Evolutionary conservation across 2,888 invertebrate genomes (phyloP).

Genomic region (Nymphalis c-album): DNA sequence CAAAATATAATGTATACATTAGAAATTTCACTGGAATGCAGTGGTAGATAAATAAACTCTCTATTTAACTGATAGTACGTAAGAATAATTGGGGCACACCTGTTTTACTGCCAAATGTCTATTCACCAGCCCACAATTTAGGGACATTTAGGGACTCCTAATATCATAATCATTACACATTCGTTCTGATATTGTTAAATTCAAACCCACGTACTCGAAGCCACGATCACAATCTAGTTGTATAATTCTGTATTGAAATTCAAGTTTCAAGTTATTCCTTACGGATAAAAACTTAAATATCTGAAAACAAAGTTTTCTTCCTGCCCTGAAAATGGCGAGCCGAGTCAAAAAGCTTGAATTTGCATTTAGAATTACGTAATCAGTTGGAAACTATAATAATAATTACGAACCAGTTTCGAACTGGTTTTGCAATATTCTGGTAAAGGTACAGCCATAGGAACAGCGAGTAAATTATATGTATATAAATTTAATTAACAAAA

Average conservation of each 20-base stretch:
- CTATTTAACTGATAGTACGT: too few species aligned
- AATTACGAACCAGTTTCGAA: conserved; percentile 54
- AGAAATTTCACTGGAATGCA: too few species aligned
- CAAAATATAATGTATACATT: too few species aligned
- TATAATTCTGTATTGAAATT: neutral
- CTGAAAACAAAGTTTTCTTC: neutral
- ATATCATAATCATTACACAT: too few species aligned
- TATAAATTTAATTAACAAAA: too few species aligned
- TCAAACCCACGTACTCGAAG: too few species aligned
- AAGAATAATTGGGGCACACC: too few species aligned
- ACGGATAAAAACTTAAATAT: neutral
- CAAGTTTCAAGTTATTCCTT: neutral
- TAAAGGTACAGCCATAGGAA: conserved; percentile 34
- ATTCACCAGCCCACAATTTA: too few species aligned
- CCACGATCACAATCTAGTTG: neutral
- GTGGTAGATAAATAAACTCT: too few species aligned
- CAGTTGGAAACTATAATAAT: conserved; percentile 54
- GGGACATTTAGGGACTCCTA: too few species aligned
- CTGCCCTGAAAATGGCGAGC: neutral
- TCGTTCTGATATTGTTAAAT: too few species aligned
- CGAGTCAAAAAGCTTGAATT: conserved; percentile 9
- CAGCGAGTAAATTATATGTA: conserved; percentile 35
- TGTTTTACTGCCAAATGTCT: too few species aligned
- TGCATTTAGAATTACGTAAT: conserved; percentile 46
- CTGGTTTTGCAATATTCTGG: conserved; percentile 50